These are phyloP conservation scores for Sialia sialis DNA, from an alignment of 2,113 vertebrate species.

Conservation along the genomic window DNA sequence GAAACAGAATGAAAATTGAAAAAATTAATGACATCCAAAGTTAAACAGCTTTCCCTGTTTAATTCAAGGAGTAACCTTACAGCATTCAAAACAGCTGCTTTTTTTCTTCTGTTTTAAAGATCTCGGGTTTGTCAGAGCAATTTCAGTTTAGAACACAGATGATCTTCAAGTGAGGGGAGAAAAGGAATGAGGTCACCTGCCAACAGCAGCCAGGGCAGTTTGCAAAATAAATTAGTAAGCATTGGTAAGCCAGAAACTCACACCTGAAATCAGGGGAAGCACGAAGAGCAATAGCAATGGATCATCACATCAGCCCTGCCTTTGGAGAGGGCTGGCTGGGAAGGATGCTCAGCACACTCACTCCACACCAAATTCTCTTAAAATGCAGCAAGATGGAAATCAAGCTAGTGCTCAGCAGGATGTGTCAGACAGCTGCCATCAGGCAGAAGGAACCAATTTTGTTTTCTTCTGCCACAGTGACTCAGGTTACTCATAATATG, in stretches of 20 bases:
- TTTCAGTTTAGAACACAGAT: neutral
- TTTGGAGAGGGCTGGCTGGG: neutral
- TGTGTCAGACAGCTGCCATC: neutral
- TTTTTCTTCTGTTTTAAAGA: neutral
- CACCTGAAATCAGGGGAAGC: neutral
- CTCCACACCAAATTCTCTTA: neutral
- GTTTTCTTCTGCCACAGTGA: neutral
- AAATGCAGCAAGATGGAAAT: neutral
- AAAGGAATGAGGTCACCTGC: neutral
- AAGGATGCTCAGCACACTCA: neutral
- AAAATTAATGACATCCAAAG: neutral
- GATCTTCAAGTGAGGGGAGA: neutral
- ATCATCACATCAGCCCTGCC: accelerated
- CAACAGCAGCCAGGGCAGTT: neutral
- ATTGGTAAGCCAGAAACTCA: neutral
- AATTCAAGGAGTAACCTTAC: conserved; percentile 14
- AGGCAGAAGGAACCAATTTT: neutral
- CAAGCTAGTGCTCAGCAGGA: neutral
- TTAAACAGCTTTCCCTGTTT: conserved; percentile 12
- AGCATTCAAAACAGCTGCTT: neutral
- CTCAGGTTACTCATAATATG: accelerated
- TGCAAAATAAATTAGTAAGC: neutral
- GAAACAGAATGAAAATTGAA: conserved; percentile 41
- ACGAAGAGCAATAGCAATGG: accelerated
- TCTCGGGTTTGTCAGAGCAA: neutral